phyloP scores from a whole-genome alignment of 2,888 invertebrate genomes.

The Protophormia terraenovae region DNA sequence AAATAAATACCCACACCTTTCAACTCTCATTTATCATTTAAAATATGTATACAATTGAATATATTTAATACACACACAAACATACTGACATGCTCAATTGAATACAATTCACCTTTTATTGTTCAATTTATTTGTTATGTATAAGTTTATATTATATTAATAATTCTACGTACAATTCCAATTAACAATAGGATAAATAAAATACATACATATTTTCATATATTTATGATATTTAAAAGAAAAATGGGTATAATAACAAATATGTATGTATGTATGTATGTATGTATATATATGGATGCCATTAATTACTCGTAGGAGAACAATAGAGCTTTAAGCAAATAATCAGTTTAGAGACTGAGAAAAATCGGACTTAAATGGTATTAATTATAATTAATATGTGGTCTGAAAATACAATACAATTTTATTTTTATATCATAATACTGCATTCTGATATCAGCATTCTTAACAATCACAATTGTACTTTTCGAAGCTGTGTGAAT shows the following conservation, averaged over 20 bases:
- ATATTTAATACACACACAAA: neutral
- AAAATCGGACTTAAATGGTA: neutral
- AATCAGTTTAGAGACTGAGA: neutral
- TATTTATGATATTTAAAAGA: neutral
- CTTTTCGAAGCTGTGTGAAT: no score
- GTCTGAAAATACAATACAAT: no score
- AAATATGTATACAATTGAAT: constrained; percentile 14
- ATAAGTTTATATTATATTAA: constrained; percentile 2
- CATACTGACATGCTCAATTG: constrained; percentile 1
- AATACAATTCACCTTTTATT: constrained; percentile 17
- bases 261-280: neutral
- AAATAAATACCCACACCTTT: constrained; percentile 36
- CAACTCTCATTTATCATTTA: constrained; percentile 59
- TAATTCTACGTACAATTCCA: constrained; percentile 1
- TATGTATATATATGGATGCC: neutral
- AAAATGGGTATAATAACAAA: neutral
- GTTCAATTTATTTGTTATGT: neutral
- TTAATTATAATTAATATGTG: neutral
- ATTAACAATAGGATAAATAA: neutral
- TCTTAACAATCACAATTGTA: no score
- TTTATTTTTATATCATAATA: no score
- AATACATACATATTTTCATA: no score
- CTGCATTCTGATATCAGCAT: no score
- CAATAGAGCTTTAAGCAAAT: neutral
- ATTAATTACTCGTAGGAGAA: neutral